Evolutionary conservation across 2,888 invertebrate genomes (phyloP), one percentile per base, ranked within the genome.

Genomic region (Amitus sp.): DNA sequence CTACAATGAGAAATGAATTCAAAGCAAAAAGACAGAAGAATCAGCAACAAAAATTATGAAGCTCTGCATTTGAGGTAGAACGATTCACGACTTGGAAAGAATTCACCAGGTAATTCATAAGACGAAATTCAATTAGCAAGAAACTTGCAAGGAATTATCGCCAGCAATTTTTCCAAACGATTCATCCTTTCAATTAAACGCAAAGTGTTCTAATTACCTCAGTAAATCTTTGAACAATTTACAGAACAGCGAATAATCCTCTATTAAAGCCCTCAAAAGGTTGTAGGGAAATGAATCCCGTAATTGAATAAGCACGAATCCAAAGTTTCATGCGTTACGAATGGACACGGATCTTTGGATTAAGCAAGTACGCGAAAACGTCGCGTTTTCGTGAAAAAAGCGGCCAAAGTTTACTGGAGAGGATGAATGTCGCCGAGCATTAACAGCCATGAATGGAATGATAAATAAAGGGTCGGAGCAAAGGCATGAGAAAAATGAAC

Each of bases 81-180:
- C 51, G 61, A n/a, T n/a, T n/a, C n/a, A n/a, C n/a, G n/a, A n/a
- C n/a, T n/a, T n/a, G n/a, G n/a, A n/a, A n/a, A n/a, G n/a, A n/a
- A n/a, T n/a, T n/a, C 62, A 33, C 51, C 51, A 51, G 20, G 61
- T 65, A 68, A 68, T 68, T 66, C 63, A 66, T 52, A 57, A 54
- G 37, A 15, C 62, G 56, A 53, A 58, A 62, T 15, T 49, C 58
- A 69, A 67, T 67, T 67, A 67, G 64, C 57, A 49, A 54, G 51
- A 55, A n/a, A 54, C 63, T 55, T 59, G 59, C 55, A 63, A 54
- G 54, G 59, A 63, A 63, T 63, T 63, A 63, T 34, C 17, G 55
- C 52, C 46, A n/a, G n/a, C 56, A 58, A 59, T 63, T 63, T 63
- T 63, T 63, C 52, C 63, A 45, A 40, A 52, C 55, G 52, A 23